These are phyloP conservation scores for Coreius guichenoti DNA, from an alignment of 2,797 vertebrate species.

Conservation along the genomic window DNA sequence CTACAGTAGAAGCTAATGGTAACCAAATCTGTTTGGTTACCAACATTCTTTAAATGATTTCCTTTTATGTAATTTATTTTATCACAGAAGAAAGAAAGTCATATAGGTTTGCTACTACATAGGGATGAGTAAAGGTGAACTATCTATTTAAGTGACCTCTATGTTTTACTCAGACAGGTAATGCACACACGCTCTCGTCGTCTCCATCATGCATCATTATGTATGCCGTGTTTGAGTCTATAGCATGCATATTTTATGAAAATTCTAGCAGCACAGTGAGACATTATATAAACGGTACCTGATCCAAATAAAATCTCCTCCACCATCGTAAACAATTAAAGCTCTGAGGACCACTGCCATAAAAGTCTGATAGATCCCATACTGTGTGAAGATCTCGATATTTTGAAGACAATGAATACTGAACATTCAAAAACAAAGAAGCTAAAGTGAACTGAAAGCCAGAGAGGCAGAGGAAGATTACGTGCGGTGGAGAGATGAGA, in stretches of 20 bases:
- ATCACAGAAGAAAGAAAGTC: background rate
- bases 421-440: conserved; percentile 38
- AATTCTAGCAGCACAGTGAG: conserved; percentile 25
- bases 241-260: conserved; percentile 27
- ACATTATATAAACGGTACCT: conserved; percentile 30
- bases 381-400: conserved; percentile 24
- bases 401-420: conserved; percentile 20
- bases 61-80: background rate
- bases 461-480: conserved; percentile 35
- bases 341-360: conserved; percentile 15
- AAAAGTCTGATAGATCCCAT: conserved; percentile 14
- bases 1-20: too few species aligned
- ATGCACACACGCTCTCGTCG: background rate
- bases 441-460: conserved; percentile 9
- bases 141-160: background rate
- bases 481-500: conserved; percentile 33
- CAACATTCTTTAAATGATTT: background rate
- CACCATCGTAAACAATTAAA: conserved; percentile 19
- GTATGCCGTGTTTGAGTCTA: background rate
- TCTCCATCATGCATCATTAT: background rate
- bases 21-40: background rate
- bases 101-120: background rate
- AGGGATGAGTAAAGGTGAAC: background rate
- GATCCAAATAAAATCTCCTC: conserved; percentile 9
- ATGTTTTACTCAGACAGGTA: background rate